Evolutionary conservation across 1,140 invertebrate genomes (phyloP), one percentile per base, ranked within the genome.

Genomic region (Apis mellifera): DNA sequence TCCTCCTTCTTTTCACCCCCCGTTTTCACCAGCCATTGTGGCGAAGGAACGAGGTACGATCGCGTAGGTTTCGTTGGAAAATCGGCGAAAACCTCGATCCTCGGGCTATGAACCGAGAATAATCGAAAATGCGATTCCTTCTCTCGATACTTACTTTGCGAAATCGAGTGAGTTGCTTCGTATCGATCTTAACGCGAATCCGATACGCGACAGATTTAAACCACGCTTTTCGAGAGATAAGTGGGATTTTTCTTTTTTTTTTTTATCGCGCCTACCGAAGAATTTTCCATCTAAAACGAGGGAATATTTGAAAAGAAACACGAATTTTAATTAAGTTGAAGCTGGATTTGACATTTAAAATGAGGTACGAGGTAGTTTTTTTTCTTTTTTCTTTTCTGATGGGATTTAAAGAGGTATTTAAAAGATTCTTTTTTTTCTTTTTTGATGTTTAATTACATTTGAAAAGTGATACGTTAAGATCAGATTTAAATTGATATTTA

Each of bases 121-220:
- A 75, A 83, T 74, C 60, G 72, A 86, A 75, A 87, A 83, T 79
- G 17, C 82, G 72, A 79, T 55, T 19, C 32, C 50, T n/a, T n/a
- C n/a, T n/a, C n/a, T 55, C 55, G 11, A 26, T 17, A n/a, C 21
- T 48, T 55, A 60, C 32, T 21, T 57, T 8, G 42, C 13, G 48
- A 82, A 75, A 57, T 69, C 66, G 62, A n/a, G 9, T 21, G 62
- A 59, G 9, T 21, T 9, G 21, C 21, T 59, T 13, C 62, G 68
- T 70, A 74, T 62, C 48, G 32, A 68, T 64, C 59, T 86, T 86
- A 87, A 86, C 73, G 85, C 65, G 74, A 84, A 87, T 84, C 80
- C 86, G 82, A 87, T 86, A 84, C 74, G 68, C 62, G 81, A 75
- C 76, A 85, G 65, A 71, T 78, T 74, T 54, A 81, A 74, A 59